phyloP scores from a whole-genome alignment of 2,888 invertebrate genomes.

The Busseola fusca region DNA sequence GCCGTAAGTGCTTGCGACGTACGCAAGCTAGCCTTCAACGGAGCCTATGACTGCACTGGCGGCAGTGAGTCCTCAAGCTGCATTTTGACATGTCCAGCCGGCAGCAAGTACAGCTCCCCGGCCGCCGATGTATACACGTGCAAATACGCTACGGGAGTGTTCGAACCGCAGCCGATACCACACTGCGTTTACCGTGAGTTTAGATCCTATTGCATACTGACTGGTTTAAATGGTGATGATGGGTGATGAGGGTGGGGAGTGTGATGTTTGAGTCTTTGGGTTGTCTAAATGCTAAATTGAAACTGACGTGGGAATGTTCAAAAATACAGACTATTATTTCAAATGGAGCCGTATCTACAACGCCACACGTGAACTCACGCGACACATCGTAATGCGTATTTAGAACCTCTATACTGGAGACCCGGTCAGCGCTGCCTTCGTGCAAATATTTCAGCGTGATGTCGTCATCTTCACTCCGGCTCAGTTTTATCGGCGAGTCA shows the following conservation, averaged over 20 bases:
- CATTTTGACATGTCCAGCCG: slow-evolving; percentile 91
- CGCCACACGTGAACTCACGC: no score
- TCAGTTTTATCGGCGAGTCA: no score
- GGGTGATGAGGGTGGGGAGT: background rate
- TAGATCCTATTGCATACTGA: background rate
- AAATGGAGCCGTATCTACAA: no score
- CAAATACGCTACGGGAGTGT: slow-evolving; percentile 90
- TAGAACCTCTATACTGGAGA: no score
- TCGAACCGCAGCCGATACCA: slow-evolving; percentile 92
- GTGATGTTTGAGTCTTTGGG: background rate
- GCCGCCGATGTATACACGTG: slow-evolving; percentile 91
- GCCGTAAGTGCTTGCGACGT: slow-evolving; percentile 90
- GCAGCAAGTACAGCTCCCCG: slow-evolving; percentile 89
- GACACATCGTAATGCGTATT: no score
- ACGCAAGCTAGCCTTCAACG: slow-evolving; percentile 92
- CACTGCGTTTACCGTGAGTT: slow-evolving; percentile 91
- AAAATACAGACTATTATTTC: no score
- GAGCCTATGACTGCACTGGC: slow-evolving; percentile 92
- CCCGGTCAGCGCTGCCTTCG: no score
- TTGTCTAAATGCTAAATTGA: background rate
- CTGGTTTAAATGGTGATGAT: no score
- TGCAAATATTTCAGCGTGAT: no score
- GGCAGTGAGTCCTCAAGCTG: slow-evolving; percentile 90
- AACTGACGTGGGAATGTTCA: background rate
- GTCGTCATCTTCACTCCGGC: no score